Conservation (phyloP, 2,113 vertebrate species). For the Campylorhamphus procurvoides region DNA sequence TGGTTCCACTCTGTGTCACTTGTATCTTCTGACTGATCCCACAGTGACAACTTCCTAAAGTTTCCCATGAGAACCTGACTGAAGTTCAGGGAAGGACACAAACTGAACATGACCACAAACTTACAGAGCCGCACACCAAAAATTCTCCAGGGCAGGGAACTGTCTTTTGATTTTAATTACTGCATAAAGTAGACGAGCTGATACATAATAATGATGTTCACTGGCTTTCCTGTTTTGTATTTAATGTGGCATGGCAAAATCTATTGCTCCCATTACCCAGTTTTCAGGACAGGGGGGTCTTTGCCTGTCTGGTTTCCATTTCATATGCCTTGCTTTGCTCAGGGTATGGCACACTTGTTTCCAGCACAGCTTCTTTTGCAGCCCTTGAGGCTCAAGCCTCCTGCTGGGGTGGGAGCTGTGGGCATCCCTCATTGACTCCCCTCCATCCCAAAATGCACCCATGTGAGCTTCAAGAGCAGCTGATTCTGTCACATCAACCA, state of each 20-base stretch:
- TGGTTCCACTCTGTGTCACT: neutral
- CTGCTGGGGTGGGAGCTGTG: neutral
- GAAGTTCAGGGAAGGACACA: neutral
- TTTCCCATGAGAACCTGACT: neutral
- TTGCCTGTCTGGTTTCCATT: neutral
- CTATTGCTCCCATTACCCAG: neutral
- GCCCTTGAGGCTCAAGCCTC: neutral
- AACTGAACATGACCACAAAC: rapidly evolving
- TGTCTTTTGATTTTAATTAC: neutral
- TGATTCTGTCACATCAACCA: neutral
- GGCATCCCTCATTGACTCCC: neutral
- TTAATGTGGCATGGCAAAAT: neutral
- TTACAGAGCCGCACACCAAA: neutral
- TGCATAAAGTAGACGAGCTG: neutral
- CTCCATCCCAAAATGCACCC: neutral
- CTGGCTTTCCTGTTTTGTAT: neutral
- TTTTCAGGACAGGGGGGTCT: neutral
- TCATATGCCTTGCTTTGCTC: neutral
- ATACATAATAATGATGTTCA: neutral
- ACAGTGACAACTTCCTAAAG: neutral
- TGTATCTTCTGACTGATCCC: neutral
- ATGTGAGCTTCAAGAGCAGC: rapidly evolving
- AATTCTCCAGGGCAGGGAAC: neutral
- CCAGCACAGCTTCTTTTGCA: neutral
- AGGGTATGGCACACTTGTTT: neutral